Base-by-base conservation (phyloP, 2,113 vertebrate genomes). In the Chamaetylas fuelleborni region DNA sequence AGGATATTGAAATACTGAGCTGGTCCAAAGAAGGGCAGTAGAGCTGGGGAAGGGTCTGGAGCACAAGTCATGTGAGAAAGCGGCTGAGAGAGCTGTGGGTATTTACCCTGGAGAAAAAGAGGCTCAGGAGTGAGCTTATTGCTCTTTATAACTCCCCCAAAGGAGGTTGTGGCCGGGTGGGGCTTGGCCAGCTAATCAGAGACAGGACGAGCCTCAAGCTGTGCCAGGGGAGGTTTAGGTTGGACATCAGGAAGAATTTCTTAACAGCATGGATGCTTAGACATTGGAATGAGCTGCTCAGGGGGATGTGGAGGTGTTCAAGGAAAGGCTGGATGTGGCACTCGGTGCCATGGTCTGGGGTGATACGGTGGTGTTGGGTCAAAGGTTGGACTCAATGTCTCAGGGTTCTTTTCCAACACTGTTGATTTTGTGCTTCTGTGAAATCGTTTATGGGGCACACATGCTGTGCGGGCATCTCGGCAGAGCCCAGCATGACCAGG, bases 241-340 rank as follows among this genome's bases (percentile, higher is more conserved):
- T 25, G 38, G 38, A 12, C 38, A 29, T 40, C 4, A 14, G 53
- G 13, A 79, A n/a, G 13, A 31, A 47, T 60, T 60, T 67, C 19
- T 24, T 40, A 24, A 25, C 9, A 29, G n/a, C 2, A 22, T 0
- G 16, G 8, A 16, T 81, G 45, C 1, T 60, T 2, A 12, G 38
- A 22, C 53, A 4, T 14, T 22, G 53, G 53, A 40, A n/a, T 7
- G 17, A 36, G n/a, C 61, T 60, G 78, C 25, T 0, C 14, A 10
- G n/a, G 69, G 19, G 53, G 36, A 7, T 53, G 23, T 25, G 61
- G 38, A 12, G n/a, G 11, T 26, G 43, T 47, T 47, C 1, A 24
- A 4, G 61, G 38, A 45, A n/a, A 18, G 60, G 29, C 53, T 29
- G 51, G 23, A 1, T 5, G 11, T 66, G 69, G 13, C 42, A 22